Conservation (phyloP, 1,140 invertebrate genomes). For the Drosophila parvula region DNA sequence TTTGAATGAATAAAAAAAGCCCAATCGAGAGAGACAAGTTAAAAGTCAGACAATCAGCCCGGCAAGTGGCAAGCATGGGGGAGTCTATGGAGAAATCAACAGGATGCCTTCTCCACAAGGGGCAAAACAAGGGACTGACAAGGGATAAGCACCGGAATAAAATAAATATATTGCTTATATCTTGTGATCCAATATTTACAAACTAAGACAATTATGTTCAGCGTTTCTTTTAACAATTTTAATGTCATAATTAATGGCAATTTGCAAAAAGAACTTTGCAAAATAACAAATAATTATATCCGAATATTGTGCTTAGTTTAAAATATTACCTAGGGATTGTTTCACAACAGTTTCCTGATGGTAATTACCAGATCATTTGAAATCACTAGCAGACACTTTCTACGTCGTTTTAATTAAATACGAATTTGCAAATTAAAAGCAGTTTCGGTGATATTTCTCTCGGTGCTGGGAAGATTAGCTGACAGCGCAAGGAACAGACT, state of each 20-base stretch:
- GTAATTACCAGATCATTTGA: too few species aligned
- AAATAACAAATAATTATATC: too few species aligned
- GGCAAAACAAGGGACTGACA: not conserved
- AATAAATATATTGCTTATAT: not conserved
- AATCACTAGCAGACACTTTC: too few species aligned
- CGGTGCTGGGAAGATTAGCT: not conserved
- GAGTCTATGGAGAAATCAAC: constrained; percentile 52
- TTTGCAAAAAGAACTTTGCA: too few species aligned
- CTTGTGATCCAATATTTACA: not conserved
- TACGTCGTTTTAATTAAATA: too few species aligned
- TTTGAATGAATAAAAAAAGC: constrained; percentile 5
- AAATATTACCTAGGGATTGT: too few species aligned
- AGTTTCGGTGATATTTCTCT: not conserved
- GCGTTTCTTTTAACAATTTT: too few species aligned
- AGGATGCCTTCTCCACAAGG: constrained; percentile 5
- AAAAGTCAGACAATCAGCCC: constrained; percentile 30
- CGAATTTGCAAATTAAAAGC: not conserved
- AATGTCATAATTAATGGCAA: too few species aligned
- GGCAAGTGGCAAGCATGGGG: constrained; percentile 21
- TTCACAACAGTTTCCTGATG: too few species aligned
- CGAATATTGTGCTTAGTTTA: too few species aligned
- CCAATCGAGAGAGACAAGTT: constrained; percentile 8
- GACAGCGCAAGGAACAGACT: constrained; percentile 18
- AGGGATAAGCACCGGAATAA: not conserved
- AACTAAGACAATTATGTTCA: too few species aligned